Base-by-base conservation (phyloP, 2,113 vertebrate genomes). In the Colius striatus region DNA sequence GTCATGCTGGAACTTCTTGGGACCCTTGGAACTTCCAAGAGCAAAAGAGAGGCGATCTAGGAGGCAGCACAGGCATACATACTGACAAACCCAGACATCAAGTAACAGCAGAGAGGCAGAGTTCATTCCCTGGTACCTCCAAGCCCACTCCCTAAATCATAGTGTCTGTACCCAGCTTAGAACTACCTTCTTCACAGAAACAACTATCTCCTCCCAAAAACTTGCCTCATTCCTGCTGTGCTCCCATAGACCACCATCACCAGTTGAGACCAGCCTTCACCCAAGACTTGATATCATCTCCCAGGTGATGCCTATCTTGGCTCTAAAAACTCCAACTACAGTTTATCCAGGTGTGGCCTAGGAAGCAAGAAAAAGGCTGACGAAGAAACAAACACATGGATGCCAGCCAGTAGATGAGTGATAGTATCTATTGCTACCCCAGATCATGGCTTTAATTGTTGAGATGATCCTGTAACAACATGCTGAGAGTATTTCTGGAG, bases 131-230 rank as follows among this genome's bases (percentile, higher is more conserved):
- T 9, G 2, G 2, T 16, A 16, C 13, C 6, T 45, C 55, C 63
- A 58, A 82, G 11, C 2, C 26, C 10, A 7, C 13, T 75, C 60
- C 5, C n/a, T 41, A 87, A 65, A 30, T 16, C 26, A 17, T 2
- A 25, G 8, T 4, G 0, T 11, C 23, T 45, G 2, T 6, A 0
- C 13, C 32, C 16, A 75, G 6, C 22, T 50, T 20, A 38, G 6
- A 77, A 5, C 8, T 16, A 2, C 8, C 3, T 57, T 15, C 22
- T 16, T 4, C 4, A 11, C 2, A 43, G 0, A 1, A 57, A 20
- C 3, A 67, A 58, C 27, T n/a, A 50, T 2, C 26, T 27, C n/a
- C 27, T 16, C 68, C 2, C 9, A 85, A 73, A 73, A 82, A 12
- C 8, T 5, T 1, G 2, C 2, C 11, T 41, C 38, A 9, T 41